Percentiles rank a stretch among this genome's conserved stretches.
Evolutionary conservation across 2,888 invertebrate species (phyloP).

Genomic region (Lasioglossum pauxillum): DNA sequence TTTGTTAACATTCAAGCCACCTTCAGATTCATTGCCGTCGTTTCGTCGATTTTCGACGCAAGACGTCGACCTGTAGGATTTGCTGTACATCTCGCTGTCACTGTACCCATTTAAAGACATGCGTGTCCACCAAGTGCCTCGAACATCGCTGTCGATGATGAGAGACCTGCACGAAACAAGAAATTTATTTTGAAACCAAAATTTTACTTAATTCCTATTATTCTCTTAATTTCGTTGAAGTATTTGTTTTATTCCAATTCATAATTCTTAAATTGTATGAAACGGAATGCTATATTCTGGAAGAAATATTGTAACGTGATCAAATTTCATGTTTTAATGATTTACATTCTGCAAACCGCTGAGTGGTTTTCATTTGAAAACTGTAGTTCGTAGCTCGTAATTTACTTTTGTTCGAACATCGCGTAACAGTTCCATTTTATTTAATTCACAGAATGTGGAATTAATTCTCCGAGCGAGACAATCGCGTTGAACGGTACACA

Average conservation of each 20-base stretch:
- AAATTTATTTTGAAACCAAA: background rate
- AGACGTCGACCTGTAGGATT: constrained; percentile 14
- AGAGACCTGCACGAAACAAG: constrained; percentile 38
- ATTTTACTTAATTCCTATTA: background rate
- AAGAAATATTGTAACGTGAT: background rate
- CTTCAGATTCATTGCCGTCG: background rate
- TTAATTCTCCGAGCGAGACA: background rate
- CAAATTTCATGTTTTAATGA: background rate
- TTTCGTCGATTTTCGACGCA: background rate
- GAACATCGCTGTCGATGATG: constrained; percentile 18
- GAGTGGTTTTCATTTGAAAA: background rate
- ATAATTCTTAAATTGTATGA: background rate
- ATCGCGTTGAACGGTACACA: background rate
- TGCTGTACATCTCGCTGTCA: constrained; percentile 59
- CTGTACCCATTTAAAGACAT: constrained; percentile 55
- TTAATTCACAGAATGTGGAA: background rate
- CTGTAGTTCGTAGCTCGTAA: background rate
- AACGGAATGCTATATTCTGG: background rate
- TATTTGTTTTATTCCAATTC: background rate
- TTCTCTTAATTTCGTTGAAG: background rate
- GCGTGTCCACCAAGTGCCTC: constrained; percentile 41
- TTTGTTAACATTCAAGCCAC: constrained; percentile 9
- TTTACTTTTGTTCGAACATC: background rate
- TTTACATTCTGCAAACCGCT: background rate
- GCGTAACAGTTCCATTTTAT: background rate